Percentiles rank a stretch among this genome's conserved stretches.
Evolutionary conservation across 2,797 vertebrate species (phyloP).

Genomic region (Notamacropus eugenii): DNA sequence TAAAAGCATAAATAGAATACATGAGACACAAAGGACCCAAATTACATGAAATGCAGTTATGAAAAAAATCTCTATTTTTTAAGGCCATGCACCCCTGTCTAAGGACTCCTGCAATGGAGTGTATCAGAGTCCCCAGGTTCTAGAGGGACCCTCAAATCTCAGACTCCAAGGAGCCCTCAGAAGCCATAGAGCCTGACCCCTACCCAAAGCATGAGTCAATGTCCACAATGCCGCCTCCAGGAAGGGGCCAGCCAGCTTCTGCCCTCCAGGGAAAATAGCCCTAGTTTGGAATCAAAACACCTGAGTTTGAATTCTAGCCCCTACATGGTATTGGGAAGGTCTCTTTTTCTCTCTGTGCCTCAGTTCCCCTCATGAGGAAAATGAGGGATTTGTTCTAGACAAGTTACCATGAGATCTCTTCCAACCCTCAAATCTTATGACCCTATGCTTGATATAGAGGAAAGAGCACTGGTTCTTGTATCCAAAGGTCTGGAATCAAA

Average conservation of each 20-base stretch:
- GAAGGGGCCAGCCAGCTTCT: not conserved
- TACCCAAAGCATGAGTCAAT: not conserved
- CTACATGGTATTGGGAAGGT: not conserved
- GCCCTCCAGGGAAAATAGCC: not conserved
- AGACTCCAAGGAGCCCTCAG: not conserved
- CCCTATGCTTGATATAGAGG: not conserved
- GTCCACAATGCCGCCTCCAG: not conserved
- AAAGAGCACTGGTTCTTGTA: not conserved
- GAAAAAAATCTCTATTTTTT: not conserved
- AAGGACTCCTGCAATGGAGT: not conserved
- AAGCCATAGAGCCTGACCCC: not conserved
- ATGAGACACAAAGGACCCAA: not conserved
- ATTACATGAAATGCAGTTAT: not conserved
- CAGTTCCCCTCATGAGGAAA: not conserved
- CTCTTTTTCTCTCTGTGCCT: not conserved
- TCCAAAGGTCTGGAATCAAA: not conserved
- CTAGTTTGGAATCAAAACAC: not conserved
- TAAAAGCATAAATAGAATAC: not conserved
- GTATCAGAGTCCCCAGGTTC: not conserved
- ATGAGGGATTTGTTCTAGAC: not conserved
- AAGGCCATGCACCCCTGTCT: not conserved
- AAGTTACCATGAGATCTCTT: not conserved
- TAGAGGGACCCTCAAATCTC: not conserved
- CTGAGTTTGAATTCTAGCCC: not conserved
- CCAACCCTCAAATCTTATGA: not conserved